phyloP scores from a whole-genome alignment of 2,888 invertebrate genomes.

The Ichneumoninae sp. region DNA sequence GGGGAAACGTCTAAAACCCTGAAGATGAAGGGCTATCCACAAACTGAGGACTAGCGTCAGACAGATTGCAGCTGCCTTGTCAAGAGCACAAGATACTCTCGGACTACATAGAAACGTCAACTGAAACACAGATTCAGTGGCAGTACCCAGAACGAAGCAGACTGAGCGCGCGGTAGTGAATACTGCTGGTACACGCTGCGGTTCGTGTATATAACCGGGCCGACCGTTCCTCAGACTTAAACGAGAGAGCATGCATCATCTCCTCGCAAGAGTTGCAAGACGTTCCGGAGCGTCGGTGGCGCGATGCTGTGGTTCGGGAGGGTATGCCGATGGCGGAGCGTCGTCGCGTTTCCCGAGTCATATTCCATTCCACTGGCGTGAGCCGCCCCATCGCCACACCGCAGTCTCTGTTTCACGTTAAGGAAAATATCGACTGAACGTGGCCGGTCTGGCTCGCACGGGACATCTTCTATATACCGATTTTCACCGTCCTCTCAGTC shows the following conservation, averaged over 20 bases:
- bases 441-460: constrained; percentile 70
- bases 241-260: constrained; percentile 58
- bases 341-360: constrained; percentile 66
- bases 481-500: constrained; percentile 35
- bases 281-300: constrained; percentile 29
- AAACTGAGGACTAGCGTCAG: constrained; percentile 53
- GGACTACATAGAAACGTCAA: constrained; percentile 64
- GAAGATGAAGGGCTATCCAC: constrained; percentile 62
- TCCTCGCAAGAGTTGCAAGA: constrained; percentile 42
- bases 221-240: constrained; percentile 70
- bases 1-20: constrained; percentile 15
- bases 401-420: constrained; percentile 75
- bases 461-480: constrained; percentile 16
- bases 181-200: constrained; percentile 22
- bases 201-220: constrained; percentile 26
- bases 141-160: not conserved
- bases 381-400: constrained; percentile 50
- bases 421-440: constrained; percentile 77
- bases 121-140: constrained; percentile 36
- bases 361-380: constrained; percentile 76
- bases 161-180: constrained; percentile 5
- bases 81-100: constrained; percentile 56
- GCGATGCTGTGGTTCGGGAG: constrained; percentile 29
- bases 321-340: constrained; percentile 49
- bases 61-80: constrained; percentile 54